These are phyloP conservation scores for Festucalex cinctus DNA, from an alignment of 2,113 vertebrate genomes.

Conservation along the genomic window DNA sequence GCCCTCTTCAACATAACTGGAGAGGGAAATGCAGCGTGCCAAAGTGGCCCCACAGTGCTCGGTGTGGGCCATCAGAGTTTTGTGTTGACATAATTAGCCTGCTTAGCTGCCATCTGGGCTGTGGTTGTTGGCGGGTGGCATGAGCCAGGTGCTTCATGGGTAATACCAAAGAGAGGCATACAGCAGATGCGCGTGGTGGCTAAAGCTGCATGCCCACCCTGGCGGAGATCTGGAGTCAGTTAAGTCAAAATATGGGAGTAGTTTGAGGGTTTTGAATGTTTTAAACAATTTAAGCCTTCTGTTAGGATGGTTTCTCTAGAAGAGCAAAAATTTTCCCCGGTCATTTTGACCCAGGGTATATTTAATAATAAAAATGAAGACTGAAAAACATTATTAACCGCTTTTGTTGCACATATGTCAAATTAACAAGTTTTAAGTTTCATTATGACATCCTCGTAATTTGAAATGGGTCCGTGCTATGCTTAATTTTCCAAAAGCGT, in stretches of 20 bases:
- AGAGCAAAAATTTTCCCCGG: no score
- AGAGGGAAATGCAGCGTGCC: conserved; percentile 77
- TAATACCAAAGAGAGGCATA: conserved; percentile 77
- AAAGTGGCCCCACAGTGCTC: conserved; percentile 85
- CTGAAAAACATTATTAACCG: no score
- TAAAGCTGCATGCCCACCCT: conserved; percentile 43
- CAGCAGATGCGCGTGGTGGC: conserved; percentile 66
- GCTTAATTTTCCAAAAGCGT: no score
- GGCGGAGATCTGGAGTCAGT: conserved; percentile 41
- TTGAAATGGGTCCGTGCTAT: no score
- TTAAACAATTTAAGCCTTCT: background rate
- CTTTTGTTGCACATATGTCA: no score
- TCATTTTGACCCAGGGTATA: no score
- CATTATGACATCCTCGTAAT: no score
- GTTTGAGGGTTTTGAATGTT: conserved; percentile 14
- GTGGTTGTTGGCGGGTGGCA: conserved; percentile 86
- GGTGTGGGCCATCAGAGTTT: conserved; percentile 89
- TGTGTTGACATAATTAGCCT: conserved; percentile 99
- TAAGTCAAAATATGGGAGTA: background rate
- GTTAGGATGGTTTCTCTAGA: no score
- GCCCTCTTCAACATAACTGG: conserved; percentile 39
- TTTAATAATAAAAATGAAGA: no score
- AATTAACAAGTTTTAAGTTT: no score
- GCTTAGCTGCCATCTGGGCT: conserved; percentile 99
- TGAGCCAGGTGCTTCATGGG: conserved; percentile 96